Percentiles rank a stretch among this genome's conserved stretches.
phyloP scores from a whole-genome alignment of 2,888 invertebrate genomes.

The Euplagia quadripunctaria region DNA sequence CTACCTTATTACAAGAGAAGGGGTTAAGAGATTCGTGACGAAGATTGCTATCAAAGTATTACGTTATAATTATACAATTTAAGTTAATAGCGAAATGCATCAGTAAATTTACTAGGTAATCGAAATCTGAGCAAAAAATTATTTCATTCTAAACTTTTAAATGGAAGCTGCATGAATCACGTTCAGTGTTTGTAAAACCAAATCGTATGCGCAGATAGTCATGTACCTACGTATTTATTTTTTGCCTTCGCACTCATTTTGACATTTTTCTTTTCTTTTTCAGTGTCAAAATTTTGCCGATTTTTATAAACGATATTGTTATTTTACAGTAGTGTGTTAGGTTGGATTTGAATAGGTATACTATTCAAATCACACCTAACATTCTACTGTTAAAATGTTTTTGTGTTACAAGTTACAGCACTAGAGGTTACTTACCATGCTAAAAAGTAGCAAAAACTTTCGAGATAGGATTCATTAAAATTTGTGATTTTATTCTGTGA shows the following conservation, averaged over 20 bases:
- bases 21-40: constrained; percentile 27
- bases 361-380: too few relatives aligned
- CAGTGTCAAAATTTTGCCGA: too few relatives aligned
- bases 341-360: too few relatives aligned
- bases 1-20: constrained; percentile 26
- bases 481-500: not conserved
- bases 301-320: too few relatives aligned
- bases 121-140: constrained; percentile 19
- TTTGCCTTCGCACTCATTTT: not conserved
- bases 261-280: not conserved
- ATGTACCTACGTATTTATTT: not conserved
- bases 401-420: too few relatives aligned
- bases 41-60: constrained; percentile 38
- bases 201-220: not conserved
- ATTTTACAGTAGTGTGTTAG: too few relatives aligned
- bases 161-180: not conserved
- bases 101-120: constrained; percentile 24
- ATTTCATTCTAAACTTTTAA: not conserved
- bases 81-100: constrained; percentile 25
- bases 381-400: too few relatives aligned
- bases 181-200: not conserved
- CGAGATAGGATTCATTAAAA: not conserved
- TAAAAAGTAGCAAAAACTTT: not conserved
- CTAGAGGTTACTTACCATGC: not conserved
- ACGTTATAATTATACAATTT: constrained; percentile 39